Evolutionary conservation across 2,113 vertebrate species (phyloP), one percentile per base, ranked within the genome.

Genomic region (Athene noctua): DNA sequence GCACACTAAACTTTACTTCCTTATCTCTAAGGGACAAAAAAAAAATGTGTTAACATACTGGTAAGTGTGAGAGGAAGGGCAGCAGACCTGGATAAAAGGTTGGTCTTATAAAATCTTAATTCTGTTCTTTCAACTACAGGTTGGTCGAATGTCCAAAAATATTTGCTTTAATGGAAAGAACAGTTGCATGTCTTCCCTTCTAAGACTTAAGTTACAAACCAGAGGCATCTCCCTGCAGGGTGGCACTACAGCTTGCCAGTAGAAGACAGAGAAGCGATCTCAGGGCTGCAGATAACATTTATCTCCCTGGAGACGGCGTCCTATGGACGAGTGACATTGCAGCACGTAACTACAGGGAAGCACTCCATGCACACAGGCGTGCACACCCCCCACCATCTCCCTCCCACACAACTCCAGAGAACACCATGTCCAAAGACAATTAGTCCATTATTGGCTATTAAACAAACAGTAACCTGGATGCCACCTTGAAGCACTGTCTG

Each of bases 331-430:
- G 30, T 2, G 5, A 12, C 73, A 10, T 3, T 1, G 11, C 36
- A 58, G 6, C 42, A 9, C 3, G 4, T 1, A 47, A 15, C n/a
- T 4, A 9, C 6, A 17, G 74, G 68, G 42, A 44, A 90, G 71
- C 4, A 6, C 20, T 38, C 46, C 32, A 10, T 1, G 2, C 11
- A 15, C 2, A 1, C 15, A 2, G 1, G n/a, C 4, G 8, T 2
- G 13, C 0, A 1, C 6, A 6, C 13, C 19, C 47, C 27, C 49
- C 12, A 3, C 30, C 40, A 32, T 4, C 42, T 36, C 42, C 65
- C 42, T 38, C 44, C 86, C 38, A 7, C 79, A 9, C 7, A 11
- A 7, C 63, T 32, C 40, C 59, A 62, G 54, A 52, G 88, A 27
- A 68, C 71, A 63, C 13, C 9, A 2, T 2, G 30, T 34, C 26